Percentiles rank a stretch among this genome's conserved stretches.
These are phyloP conservation scores for Diadegma fenestrale DNA, from an alignment of 2,888 invertebrate genomes.

Conservation along the genomic window DNA sequence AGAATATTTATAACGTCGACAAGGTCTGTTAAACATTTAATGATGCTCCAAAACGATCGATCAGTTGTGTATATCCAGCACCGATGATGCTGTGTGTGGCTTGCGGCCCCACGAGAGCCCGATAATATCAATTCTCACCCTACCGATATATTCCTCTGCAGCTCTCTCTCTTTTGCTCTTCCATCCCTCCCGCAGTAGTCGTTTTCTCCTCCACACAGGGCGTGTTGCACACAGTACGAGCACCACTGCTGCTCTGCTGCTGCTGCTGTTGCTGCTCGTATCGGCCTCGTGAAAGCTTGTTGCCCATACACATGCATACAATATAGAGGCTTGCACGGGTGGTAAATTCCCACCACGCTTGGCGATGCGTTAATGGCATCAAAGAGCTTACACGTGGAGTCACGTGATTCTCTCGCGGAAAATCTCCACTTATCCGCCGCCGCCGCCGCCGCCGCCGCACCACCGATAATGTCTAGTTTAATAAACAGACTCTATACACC, in stretches of 20 bases:
- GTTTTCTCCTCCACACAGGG: constrained; percentile 34
- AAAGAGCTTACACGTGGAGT: constrained; percentile 67
- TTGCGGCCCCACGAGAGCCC: constrained; percentile 49
- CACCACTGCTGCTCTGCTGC: constrained; percentile 53
- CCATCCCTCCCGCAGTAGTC: constrained; percentile 7
- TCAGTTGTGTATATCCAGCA: constrained; percentile 51
- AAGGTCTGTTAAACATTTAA: constrained; percentile 65
- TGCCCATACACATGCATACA: constrained; percentile 19
- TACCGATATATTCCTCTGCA: constrained; percentile 2
- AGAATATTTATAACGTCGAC: constrained; percentile 57
- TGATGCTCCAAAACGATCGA: constrained; percentile 66
- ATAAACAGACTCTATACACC: constrained; percentile 24
- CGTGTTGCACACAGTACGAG: constrained; percentile 43
- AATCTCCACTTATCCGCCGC: constrained; percentile 60
- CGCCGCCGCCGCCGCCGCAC: constrained; percentile 36
- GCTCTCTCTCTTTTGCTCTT: neutral
- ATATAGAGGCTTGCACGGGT: constrained; percentile 10
- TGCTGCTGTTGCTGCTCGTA: constrained; percentile 57
- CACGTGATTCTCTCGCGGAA: constrained; percentile 59
- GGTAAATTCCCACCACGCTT: constrained; percentile 52
- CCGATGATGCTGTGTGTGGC: constrained; percentile 54
- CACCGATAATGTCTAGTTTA: constrained; percentile 38
- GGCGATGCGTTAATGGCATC: constrained; percentile 67
- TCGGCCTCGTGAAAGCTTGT: constrained; percentile 62
- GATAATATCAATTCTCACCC: constrained; percentile 67